A percentile compares a stretch with the other conserved stretches of the same genome.
Conservation (phyloP, 2,113 vertebrate genomes). For the Istiophorus platypterus region DNA sequence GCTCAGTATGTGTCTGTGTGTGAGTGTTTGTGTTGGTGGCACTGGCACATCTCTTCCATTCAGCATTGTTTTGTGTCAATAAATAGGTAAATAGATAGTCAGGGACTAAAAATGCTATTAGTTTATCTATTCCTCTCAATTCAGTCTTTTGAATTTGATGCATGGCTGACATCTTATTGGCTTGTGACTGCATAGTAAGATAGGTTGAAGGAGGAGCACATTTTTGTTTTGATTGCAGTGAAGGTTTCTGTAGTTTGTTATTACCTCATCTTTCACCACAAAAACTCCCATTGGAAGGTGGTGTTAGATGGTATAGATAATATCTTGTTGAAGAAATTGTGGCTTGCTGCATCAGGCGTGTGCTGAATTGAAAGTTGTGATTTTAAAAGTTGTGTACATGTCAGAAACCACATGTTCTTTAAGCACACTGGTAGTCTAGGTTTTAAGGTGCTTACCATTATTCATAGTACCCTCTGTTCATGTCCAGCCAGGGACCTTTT, state of each 20-base stretch:
- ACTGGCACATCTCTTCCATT: neutral
- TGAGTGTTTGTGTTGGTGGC: no score
- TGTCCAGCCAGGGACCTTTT: no score
- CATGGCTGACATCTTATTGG: neutral
- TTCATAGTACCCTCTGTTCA: no score
- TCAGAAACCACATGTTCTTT: no score
- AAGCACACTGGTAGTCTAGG: no score
- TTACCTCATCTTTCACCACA: neutral
- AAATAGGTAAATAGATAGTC: no score
- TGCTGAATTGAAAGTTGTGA: no score
- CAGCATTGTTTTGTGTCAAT: no score
- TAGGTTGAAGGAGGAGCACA: neutral
- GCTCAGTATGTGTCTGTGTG: no score
- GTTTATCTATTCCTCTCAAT: no score
- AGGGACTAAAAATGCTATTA: neutral
- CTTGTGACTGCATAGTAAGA: neutral
- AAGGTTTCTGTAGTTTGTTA: neutral
- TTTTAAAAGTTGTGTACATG: no score
- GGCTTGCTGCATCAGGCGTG: neutral
- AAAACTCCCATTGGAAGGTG: neutral
- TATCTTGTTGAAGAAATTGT: neutral
- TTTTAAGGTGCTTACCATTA: no score
- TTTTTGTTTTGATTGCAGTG: neutral
- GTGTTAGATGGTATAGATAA: neutral
- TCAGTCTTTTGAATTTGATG: neutral